These are phyloP conservation scores for Rhabdornis inornatus DNA, from an alignment of 2,113 vertebrate genomes.

Conservation along the genomic window DNA sequence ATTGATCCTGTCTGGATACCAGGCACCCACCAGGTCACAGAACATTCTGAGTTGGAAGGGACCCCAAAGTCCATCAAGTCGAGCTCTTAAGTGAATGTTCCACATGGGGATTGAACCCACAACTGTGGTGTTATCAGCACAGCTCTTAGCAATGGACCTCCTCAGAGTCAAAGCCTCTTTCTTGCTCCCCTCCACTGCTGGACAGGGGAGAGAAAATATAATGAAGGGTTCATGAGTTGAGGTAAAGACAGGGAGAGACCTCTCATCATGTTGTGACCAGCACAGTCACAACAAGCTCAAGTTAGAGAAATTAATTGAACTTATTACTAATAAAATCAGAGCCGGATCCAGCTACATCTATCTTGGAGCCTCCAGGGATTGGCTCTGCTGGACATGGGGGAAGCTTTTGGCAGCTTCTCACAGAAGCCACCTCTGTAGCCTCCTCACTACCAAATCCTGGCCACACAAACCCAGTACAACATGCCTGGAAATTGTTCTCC, in stretches of 20 bases:
- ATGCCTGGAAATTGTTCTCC: neutral
- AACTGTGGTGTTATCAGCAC: neutral
- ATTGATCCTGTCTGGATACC: neutral
- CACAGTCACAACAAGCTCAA: neutral
- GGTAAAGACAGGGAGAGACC: too few species aligned
- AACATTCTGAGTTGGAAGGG: neutral
- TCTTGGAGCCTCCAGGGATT: neutral
- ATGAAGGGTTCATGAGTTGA: neutral
- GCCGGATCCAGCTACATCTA: neutral
- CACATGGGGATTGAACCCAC: rapidly evolving
- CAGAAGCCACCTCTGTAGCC: neutral
- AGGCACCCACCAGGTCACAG: neutral
- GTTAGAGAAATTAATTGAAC: neutral
- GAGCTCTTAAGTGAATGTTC: neutral
- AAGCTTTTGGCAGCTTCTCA: neutral
- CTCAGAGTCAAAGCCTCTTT: neutral
- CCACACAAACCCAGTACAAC: neutral
- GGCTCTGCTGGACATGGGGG: neutral
- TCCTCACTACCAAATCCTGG: neutral
- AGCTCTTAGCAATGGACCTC: neutral
- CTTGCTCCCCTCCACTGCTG: neutral
- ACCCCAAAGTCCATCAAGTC: neutral
- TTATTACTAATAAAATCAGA: neutral
- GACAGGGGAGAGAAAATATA: neutral
- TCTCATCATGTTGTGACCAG: neutral